Evolutionary conservation across 2,113 vertebrate genomes (phyloP), one percentile per base, ranked within the genome.

Genomic region (Oncorhynchus nerka): DNA sequence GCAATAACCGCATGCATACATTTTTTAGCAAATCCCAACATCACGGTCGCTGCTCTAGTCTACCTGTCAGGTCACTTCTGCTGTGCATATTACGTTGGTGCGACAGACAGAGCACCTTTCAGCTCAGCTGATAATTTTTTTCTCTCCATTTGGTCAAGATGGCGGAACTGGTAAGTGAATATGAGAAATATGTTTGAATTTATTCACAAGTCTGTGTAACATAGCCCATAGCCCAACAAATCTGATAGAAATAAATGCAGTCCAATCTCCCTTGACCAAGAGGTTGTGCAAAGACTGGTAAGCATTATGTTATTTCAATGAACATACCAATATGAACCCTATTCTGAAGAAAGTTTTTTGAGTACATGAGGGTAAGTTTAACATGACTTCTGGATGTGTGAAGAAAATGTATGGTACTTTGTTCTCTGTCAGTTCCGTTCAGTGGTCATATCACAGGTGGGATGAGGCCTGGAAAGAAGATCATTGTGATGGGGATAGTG

Each of bases 391-490:
- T 57, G 16, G 13, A 20, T 70, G 30, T 70, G 32, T 49, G 79
- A 45, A 70, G 80, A 57, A 13, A 15, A 20, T n/a, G 34, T 74
- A 65, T 71, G 66, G 61, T 32, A 32, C 65, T 74, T 62, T 73
- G 75, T 75, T 68, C 77, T n/a, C 87, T 99, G 97, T 92, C 92
- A 22, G 95, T 98, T 88, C 97, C 97, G 9, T 98, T 98, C 92
- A 95, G 96, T 81, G 97, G 97, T 30, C 94, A 92, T 80, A 95
- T 99, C 90, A 90, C 93, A 78, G 95, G 93, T 71, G 97, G 97
- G 75, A 92, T 98, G 95, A 90, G 93, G 78, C 95, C 95, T 0
- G 97, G 97, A 30, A 98, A 96, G 93, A 97, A 96, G 91, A 85
- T 99, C 24, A 88, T 96, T 5, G 89, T 99, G 34, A 93, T 98